Conservation (phyloP, 2,113 vertebrate species). For the Candoia aspera region DNA sequence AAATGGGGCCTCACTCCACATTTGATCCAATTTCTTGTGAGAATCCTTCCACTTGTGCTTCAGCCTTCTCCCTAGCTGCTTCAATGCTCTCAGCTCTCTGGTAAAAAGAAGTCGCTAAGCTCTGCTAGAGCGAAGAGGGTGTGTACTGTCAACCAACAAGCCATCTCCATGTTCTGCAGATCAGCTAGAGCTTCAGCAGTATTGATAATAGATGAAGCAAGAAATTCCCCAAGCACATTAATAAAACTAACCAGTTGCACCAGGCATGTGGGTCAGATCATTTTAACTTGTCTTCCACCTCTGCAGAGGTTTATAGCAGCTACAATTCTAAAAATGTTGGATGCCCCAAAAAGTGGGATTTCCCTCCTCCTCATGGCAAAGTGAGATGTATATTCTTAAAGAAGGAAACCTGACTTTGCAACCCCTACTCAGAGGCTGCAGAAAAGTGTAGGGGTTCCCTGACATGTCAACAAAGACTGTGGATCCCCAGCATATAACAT, state of each 20-base stretch:
- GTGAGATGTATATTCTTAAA: background rate
- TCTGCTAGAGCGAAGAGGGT: too few relatives aligned
- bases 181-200: background rate
- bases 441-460: background rate
- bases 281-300: background rate
- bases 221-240: background rate
- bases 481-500: background rate
- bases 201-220: background rate
- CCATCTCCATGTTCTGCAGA: background rate
- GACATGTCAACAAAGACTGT: background rate
- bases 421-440: background rate
- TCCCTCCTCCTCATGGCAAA: background rate
- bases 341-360: background rate
- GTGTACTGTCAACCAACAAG: too few relatives aligned
- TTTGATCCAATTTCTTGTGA: too few relatives aligned
- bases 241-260: background rate
- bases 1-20: too few relatives aligned
- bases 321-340: background rate
- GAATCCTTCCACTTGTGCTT: too few relatives aligned
- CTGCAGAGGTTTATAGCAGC: background rate
- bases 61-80: too few relatives aligned
- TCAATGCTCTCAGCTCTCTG: too few relatives aligned
- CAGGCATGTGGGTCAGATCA: background rate
- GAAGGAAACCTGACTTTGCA: background rate
- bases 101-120: too few relatives aligned